These are phyloP conservation scores for Sebastes paucispinis DNA, from an alignment of 2,797 vertebrate species.

Conservation along the genomic window DNA sequence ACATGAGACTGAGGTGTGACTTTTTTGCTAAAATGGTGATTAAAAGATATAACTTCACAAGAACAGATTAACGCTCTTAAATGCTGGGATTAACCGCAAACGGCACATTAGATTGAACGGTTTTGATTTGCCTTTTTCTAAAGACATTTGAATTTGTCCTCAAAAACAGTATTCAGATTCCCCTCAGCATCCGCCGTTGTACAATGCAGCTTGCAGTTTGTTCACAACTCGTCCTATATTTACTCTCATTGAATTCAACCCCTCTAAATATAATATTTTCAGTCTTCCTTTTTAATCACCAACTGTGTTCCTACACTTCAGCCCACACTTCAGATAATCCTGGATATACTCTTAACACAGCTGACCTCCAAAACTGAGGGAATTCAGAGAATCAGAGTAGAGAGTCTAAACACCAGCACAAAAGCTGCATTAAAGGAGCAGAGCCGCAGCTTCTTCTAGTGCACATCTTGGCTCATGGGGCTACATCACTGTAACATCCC, in stretches of 20 bases:
- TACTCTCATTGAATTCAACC: background rate
- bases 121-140: background rate
- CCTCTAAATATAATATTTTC: slow-evolving; percentile 9
- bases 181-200: background rate
- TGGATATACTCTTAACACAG: slow-evolving; percentile 17
- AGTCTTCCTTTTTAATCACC: background rate
- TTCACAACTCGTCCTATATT: background rate
- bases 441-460: slow-evolving; percentile 48
- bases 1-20: background rate
- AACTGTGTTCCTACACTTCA: slow-evolving; percentile 2
- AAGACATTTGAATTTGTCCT: background rate
- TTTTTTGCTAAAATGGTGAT: background rate
- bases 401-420: slow-evolving; percentile 47
- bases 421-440: slow-evolving; percentile 47
- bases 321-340: slow-evolving; percentile 43
- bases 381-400: slow-evolving; percentile 29
- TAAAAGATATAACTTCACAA: background rate
- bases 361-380: slow-evolving; percentile 47
- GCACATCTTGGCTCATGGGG: slow-evolving; percentile 59
- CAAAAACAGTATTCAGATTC: background rate
- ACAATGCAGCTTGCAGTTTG: background rate
- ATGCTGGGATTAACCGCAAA: background rate
- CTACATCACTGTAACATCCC: slow-evolving; percentile 56
- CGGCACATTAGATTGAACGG: background rate
- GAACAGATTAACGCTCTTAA: background rate